These are phyloP conservation scores for Ennomos erosarius DNA, from an alignment of 2,888 invertebrate genomes.

Conservation along the genomic window DNA sequence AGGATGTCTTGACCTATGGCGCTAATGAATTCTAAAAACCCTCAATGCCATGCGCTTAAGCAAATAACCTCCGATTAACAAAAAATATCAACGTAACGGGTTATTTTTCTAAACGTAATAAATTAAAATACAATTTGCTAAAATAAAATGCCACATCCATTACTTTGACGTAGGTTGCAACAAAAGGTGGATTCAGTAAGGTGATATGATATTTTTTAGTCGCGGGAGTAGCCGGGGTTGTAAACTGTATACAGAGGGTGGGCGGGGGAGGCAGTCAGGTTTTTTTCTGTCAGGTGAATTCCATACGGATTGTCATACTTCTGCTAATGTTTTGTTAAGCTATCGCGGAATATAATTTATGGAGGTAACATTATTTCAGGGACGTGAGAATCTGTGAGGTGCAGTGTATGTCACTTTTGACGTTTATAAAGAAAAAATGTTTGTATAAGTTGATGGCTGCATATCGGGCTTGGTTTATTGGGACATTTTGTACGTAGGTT, in stretches of 20 bases:
- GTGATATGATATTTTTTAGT: conserved; percentile 63
- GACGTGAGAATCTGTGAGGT: conserved; percentile 56
- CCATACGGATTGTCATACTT: conserved; percentile 52
- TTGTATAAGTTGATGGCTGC: conserved; percentile 25
- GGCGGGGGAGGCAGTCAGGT: conserved; percentile 26
- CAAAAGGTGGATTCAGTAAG: conserved; percentile 73
- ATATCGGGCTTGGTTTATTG: not conserved
- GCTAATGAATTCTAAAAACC: too few relatives aligned
- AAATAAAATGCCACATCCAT: conserved; percentile 53
- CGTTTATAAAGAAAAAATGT: conserved; percentile 31
- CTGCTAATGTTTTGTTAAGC: conserved; percentile 43
- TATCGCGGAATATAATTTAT: conserved; percentile 56
- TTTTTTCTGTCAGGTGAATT: conserved; percentile 65
- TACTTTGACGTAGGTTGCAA: conserved; percentile 45
- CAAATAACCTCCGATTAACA: too few relatives aligned
- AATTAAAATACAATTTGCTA: conserved; percentile 26
- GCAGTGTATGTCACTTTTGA: conserved; percentile 40
- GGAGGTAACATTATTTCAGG: conserved; percentile 41
- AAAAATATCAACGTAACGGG: too few relatives aligned
- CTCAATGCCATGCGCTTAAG: too few relatives aligned
- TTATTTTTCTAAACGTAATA: too few relatives aligned
- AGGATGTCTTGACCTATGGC: too few relatives aligned
- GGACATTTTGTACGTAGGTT: not conserved
- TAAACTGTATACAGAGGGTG: conserved; percentile 7
- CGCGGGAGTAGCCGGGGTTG: conserved; percentile 42